Base-by-base conservation (phyloP, 2,888 invertebrate species). In the Hesperia comma region DNA sequence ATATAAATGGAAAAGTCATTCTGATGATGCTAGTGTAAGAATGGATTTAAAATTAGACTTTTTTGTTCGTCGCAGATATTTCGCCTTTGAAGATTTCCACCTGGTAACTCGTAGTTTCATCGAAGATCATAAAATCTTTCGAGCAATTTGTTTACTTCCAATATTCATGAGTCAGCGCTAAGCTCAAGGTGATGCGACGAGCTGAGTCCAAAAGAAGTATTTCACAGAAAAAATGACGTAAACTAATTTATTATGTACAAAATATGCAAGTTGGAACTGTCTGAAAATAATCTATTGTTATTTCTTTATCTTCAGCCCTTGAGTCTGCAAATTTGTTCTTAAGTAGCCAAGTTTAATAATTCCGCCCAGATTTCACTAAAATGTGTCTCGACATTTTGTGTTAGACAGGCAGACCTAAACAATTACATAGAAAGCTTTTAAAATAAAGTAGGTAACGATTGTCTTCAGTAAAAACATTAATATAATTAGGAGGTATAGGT, bases 91-190 rank as follows among this genome's bases (percentile, higher is more conserved):
- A 68, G 71, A 68, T 64, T 63, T 64, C 55, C 55, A 67, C 71
- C 73, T 74, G 75, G 71, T 76, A 57, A 8, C 7, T 26, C 53
- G 32, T 37, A 56, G 21, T 49, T 46, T 60, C 60, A 55, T 71
- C 70, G 60, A 70, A 71, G 71, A 70, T 69, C 74, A 70, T 82
- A 80, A 75, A 77, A 75, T 75, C 71, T 74, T 69, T 69, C 63
- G 70, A 74, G 70, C 71, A 74, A 75, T 77, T 75, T 80, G 80
- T 80, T 81, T 82, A 79, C 75, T 71, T 78, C 72, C 73, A 76
- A 70, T 70, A 74, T 73, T 69, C 72, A 75, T 78, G 79, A 81
- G 70, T 76, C 74, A 73, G 55, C 54, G 43, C 43, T 64, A 58
- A 56, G 53, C 60, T 60, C 66, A 60, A 60, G 66, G 66, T 60